These are phyloP conservation scores for Polydesmus complanatus DNA, from an alignment of 2,888 invertebrate genomes.

Conservation along the genomic window DNA sequence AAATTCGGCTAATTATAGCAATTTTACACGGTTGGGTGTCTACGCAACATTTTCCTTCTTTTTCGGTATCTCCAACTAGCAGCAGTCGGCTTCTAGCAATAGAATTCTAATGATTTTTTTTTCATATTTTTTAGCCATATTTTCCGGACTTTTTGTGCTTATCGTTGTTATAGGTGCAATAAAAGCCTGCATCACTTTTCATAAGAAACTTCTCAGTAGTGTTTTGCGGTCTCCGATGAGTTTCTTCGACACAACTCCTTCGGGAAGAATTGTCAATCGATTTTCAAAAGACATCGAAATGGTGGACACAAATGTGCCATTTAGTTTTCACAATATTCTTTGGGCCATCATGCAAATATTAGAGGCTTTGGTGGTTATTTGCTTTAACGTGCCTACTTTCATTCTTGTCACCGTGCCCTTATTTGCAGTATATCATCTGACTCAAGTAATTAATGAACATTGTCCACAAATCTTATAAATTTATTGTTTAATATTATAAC, in stretches of 20 bases:
- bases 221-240: conserved; percentile 49
- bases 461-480: no score
- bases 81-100: not conserved
- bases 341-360: not conserved
- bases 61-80: no score
- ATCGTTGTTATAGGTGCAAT: not conserved
- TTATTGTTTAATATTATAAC: no score
- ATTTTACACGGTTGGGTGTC: conserved; percentile 1
- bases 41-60: not conserved
- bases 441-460: conserved; percentile 25
- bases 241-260: conserved; percentile 62
- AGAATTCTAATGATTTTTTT: not conserved
- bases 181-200: conserved; percentile 26
- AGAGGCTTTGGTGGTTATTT: conserved; percentile 5
- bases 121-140: not conserved
- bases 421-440: conserved; percentile 21
- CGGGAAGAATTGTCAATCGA: conserved; percentile 51
- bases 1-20: not conserved
- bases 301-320: not conserved
- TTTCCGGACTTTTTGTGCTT: not conserved
- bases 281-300: conserved; percentile 39
- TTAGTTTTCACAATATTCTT: conserved; percentile 3
- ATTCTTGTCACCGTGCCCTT: conserved; percentile 18
- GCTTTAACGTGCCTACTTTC: not conserved
- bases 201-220: conserved; percentile 47